These are phyloP conservation scores for Bruchidius siliquastri DNA, from an alignment of 2,888 invertebrate genomes.

Conservation along the genomic window DNA sequence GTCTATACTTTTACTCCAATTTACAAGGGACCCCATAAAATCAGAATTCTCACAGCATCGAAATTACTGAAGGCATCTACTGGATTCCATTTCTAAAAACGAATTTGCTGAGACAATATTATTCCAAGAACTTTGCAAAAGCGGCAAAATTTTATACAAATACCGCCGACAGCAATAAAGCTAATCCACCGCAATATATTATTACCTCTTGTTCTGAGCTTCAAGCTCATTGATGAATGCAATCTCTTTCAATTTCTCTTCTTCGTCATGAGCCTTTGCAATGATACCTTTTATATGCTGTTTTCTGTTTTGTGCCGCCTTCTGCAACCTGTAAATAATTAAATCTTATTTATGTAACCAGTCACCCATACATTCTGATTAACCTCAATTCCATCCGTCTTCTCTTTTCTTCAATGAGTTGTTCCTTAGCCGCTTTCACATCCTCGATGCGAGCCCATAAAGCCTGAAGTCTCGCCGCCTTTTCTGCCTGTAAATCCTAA, in stretches of 20 bases:
- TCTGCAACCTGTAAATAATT: slow-evolving; percentile 54
- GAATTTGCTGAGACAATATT: too few relatives aligned
- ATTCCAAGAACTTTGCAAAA: neutral
- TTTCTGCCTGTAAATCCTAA: slow-evolving; percentile 69
- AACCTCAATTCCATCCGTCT: slow-evolving; percentile 63
- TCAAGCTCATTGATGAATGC: slow-evolving; percentile 96
- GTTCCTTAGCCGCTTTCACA: slow-evolving; percentile 78
- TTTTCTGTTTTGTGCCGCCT: slow-evolving; percentile 88
- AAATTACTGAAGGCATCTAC: too few relatives aligned
- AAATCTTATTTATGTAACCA: neutral
- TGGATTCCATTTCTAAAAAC: too few relatives aligned
- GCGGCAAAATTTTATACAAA: slow-evolving; percentile 5
- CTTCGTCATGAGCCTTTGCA: slow-evolving; percentile 95
- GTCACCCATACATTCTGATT: neutral
- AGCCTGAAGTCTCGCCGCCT: slow-evolving; percentile 79
- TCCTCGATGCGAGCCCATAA: slow-evolving; percentile 81
- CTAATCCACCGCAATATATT: neutral
- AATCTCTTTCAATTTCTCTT: slow-evolving; percentile 93
- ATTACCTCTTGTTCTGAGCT: slow-evolving; percentile 76
- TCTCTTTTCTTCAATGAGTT: slow-evolving; percentile 78
- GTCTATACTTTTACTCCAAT: too few relatives aligned
- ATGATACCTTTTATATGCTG: slow-evolving; percentile 78
- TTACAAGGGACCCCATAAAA: too few relatives aligned
- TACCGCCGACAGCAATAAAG: neutral
- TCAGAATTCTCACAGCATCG: too few relatives aligned